Evolutionary conservation across 2,888 invertebrate species (phyloP), one percentile per base, ranked within the genome.

Genomic region (Lucinisca nassula): DNA sequence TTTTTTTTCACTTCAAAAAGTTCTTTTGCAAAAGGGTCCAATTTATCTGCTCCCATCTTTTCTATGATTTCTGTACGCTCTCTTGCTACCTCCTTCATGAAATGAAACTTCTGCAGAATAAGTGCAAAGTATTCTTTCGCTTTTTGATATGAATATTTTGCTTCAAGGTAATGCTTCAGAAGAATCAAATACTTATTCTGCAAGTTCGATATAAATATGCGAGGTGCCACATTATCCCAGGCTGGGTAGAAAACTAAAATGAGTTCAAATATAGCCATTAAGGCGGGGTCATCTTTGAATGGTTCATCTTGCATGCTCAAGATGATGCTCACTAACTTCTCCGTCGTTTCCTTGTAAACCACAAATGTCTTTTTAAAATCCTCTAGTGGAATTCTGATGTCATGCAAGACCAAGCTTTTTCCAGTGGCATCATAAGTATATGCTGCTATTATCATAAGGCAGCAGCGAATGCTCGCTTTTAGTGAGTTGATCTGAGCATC

Each of bases 151-250:
- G 94, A 93, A 86, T 93, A 95, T 81, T 93, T 91, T 6, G 95
- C 92, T 89, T 96, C 96, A 49, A 96, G 88, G 82, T 96, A 96
- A 88, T 96, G 96, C 86, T 96, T 96, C 10, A 96, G 90, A 17
- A 96, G 92, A 6, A 93, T 82, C 21, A 96, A 85, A 89, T 96
- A 96, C 96, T 98, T 93, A 86, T 96, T 96, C 89, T 96, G 95
- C 8, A 96, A 89, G 82, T 95, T 93, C 12, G 96, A 95, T 4
- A 96, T 17, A 55, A 4, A 4, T 4, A 4, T 55, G n/a, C 55
- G 55, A 8, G 8, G 55, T 4, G 4, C n/a, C 17, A 55, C 10
- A 55, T 55, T 21, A 55, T 55, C 55, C 55, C 55, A 55, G 4
- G 55, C 55, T 55, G 55, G 55, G n/a, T 8, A 55, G n/a, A 55